These are phyloP conservation scores for Sycophila texana DNA, from an alignment of 2,888 invertebrate species.

Conservation along the genomic window DNA sequence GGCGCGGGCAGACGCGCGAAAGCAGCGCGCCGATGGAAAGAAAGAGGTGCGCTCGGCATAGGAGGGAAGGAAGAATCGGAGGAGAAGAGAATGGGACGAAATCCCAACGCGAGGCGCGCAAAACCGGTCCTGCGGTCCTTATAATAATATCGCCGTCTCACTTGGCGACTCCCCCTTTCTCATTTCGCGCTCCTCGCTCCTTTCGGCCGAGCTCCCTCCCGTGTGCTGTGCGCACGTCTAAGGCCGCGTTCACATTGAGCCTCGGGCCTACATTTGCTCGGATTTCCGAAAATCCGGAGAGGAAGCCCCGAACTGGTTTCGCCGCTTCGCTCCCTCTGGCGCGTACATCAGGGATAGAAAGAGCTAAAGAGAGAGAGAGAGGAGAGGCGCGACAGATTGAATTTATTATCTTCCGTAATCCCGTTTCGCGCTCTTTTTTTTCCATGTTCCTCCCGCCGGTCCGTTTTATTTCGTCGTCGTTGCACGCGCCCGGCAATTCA, in stretches of 20 bases:
- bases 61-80: background rate
- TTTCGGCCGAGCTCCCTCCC: constrained; percentile 31
- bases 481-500: constrained; percentile 45
- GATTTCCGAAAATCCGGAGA: constrained; percentile 46
- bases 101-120: constrained; percentile 48
- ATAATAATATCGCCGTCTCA: constrained; percentile 61
- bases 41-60: background rate
- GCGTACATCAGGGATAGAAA: background rate
- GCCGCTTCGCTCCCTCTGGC: background rate
- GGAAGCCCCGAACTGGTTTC: constrained; percentile 32
- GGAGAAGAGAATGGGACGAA: constrained; percentile 47
- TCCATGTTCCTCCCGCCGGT: background rate
- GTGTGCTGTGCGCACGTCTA: constrained; percentile 15
- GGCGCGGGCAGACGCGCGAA: constrained; percentile 22
- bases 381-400: constrained; percentile 38
- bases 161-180: constrained; percentile 52
- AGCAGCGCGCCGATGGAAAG: background rate
- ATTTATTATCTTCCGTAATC: constrained; percentile 54
- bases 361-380: constrained; percentile 12
- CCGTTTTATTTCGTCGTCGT: constrained; percentile 18
- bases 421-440: constrained; percentile 36
- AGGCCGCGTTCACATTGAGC: constrained; percentile 43
- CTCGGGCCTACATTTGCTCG: background rate
- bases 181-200: constrained; percentile 31
- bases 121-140: constrained; percentile 62